Conservation (phyloP, 2,888 invertebrate species). For the Zaprionus bogoriensis region DNA sequence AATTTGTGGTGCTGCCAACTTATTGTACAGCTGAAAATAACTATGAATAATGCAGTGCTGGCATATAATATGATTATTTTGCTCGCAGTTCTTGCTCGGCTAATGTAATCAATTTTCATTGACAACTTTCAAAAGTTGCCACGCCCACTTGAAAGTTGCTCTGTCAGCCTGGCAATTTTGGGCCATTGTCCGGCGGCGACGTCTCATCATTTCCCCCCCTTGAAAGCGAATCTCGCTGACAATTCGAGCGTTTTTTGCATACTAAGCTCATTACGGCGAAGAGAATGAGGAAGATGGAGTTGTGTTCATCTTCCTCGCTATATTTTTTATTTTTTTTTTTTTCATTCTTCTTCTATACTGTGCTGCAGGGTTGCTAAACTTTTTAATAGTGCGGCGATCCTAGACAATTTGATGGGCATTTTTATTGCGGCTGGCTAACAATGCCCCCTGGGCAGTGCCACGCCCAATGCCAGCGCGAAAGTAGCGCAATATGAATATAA, state of each 20-base stretch:
- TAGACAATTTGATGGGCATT: conserved; percentile 63
- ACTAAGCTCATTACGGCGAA: conserved; percentile 73
- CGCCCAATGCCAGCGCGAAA: conserved; percentile 31
- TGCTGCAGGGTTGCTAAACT: conserved; percentile 47
- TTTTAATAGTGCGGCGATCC: conserved; percentile 62
- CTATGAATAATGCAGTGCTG: conserved; percentile 35
- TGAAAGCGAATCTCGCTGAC: conserved; percentile 63
- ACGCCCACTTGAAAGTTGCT: conserved; percentile 40
- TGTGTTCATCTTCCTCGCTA: no score
- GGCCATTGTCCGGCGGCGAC: conserved; percentile 48
- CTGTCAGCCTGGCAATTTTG: conserved; percentile 47
- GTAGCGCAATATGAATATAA: conserved; percentile 61
- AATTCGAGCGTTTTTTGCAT: conserved; percentile 68
- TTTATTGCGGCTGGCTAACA: conserved; percentile 68
- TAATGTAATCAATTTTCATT: conserved; percentile 71
- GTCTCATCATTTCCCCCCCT: conserved; percentile 5
- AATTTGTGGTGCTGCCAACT: conserved; percentile 28
- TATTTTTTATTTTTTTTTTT: conserved; percentile 27
- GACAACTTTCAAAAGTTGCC: conserved; percentile 60
- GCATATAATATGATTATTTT: conserved; percentile 35
- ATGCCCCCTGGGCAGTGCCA: conserved; percentile 56
- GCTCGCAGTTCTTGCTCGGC: neutral
- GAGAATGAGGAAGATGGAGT: no score
- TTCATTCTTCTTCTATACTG: conserved; percentile 15
- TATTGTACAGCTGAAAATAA: conserved; percentile 23